A percentile compares a stretch with the other conserved stretches of the same genome.
Evolutionary conservation across 2,113 vertebrate genomes (phyloP).

Genomic region (Micromys minutus): DNA sequence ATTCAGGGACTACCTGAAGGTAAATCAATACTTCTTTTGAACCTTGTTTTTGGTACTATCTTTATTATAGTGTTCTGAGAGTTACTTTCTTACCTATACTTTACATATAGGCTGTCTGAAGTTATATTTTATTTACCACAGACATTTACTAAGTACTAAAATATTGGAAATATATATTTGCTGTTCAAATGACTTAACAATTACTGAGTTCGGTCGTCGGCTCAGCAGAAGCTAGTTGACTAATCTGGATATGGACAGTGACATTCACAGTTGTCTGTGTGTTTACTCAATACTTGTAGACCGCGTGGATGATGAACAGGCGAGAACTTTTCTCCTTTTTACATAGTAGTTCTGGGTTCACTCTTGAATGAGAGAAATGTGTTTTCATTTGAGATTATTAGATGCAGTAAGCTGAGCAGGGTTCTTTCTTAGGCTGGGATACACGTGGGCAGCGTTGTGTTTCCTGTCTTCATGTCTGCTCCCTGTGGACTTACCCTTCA

Average conservation of each 20-base stretch:
- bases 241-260: not conserved
- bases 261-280: not conserved
- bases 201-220: not conserved
- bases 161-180: not conserved
- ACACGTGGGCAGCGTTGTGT: not conserved
- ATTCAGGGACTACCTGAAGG: not conserved
- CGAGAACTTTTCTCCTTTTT: not conserved
- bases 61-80: not conserved
- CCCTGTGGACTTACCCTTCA: not conserved
- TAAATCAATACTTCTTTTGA: not conserved
- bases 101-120: not conserved
- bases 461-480: not conserved
- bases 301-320: not conserved
- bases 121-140: conserved; percentile 19
- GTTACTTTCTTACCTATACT: not conserved
- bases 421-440: not conserved
- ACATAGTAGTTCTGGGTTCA: not conserved
- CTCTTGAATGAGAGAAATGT: not conserved
- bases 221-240: not conserved
- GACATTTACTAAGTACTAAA: not conserved
- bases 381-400: conserved; percentile 13
- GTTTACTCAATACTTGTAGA: not conserved
- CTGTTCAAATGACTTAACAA: not conserved
- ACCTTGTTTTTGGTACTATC: not conserved
- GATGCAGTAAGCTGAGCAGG: not conserved